These are phyloP conservation scores for Chelmon rostratus DNA, from an alignment of 2,797 vertebrate genomes.

Conservation along the genomic window DNA sequence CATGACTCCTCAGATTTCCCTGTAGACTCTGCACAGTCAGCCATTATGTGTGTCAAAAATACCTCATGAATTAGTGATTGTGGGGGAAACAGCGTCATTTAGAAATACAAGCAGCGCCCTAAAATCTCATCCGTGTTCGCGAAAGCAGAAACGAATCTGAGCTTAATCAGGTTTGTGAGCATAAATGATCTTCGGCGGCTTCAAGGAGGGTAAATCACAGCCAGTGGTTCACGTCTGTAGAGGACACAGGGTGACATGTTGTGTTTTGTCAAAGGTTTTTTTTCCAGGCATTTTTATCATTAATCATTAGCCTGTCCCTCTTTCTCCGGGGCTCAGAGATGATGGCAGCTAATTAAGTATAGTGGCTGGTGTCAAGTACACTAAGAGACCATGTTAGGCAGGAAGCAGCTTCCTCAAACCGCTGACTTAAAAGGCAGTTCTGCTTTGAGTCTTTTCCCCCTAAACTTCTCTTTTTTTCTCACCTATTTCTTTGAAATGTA, in stretches of 20 bases:
- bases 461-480: slow-evolving; percentile 25
- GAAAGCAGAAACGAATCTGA: slow-evolving; percentile 47
- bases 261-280: slow-evolving; percentile 72
- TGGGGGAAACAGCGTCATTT: not conserved
- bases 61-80: slow-evolving; percentile 50
- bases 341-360: slow-evolving; percentile 86
- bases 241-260: slow-evolving; percentile 75
- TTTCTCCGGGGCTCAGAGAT: slow-evolving; percentile 77
- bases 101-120: slow-evolving; percentile 30
- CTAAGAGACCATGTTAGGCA: slow-evolving; percentile 71
- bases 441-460: slow-evolving; percentile 4
- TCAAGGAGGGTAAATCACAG: slow-evolving; percentile 61
- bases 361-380: slow-evolving; percentile 82
- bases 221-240: slow-evolving; percentile 60
- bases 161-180: slow-evolving; percentile 59
- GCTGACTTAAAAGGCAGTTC: slow-evolving; percentile 52
- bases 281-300: slow-evolving; percentile 81
- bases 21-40: slow-evolving; percentile 63
- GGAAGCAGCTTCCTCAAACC: slow-evolving; percentile 66
- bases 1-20: slow-evolving; percentile 81
- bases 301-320: slow-evolving; percentile 83
- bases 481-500: slow-evolving; percentile 58
- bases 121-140: slow-evolving; percentile 36
- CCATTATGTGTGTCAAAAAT: slow-evolving; percentile 64
- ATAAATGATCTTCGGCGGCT: slow-evolving; percentile 49